Evolutionary conservation across 2,888 invertebrate species (phyloP).

Genomic region (Apoderus coryli): DNA sequence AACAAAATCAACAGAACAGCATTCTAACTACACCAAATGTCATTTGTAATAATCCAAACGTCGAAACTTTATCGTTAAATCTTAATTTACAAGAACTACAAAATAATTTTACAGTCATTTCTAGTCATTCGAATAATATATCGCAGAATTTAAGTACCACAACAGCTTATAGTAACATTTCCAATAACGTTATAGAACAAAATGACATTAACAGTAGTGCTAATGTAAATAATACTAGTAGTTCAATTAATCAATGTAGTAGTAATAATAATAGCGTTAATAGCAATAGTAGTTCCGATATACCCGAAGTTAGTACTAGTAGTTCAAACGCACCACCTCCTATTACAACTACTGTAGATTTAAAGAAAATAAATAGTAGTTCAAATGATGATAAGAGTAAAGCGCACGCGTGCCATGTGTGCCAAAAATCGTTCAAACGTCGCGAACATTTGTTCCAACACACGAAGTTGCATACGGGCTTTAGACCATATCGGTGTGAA

Average conservation of each 20-base stretch:
- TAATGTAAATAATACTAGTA: constrained; percentile 5
- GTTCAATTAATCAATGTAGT: too few relatives aligned
- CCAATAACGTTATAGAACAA: too few relatives aligned
- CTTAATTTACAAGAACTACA: background rate
- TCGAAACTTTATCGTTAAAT: background rate
- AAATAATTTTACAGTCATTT: too few relatives aligned
- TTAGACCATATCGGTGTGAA: constrained; percentile 49
- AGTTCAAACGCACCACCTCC: background rate
- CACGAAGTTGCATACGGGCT: constrained; percentile 48
- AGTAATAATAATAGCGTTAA: too few relatives aligned
- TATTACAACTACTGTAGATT: background rate
- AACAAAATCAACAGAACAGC: constrained; percentile 6
- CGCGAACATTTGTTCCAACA: constrained; percentile 57
- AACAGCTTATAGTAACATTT: too few relatives aligned
- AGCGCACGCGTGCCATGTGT: constrained; percentile 38
- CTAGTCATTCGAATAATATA: too few relatives aligned
- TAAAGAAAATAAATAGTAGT: constrained; percentile 4
- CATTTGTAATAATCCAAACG: too few relatives aligned
- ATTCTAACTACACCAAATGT: background rate
- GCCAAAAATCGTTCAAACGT: constrained; percentile 49
- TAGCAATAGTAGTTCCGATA: constrained; percentile 11
- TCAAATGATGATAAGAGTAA: too few relatives aligned
- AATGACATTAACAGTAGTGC: background rate
- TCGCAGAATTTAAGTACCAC: too few relatives aligned
- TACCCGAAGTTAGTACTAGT: background rate